These are phyloP conservation scores for Adineta ricciae DNA, from an alignment of 2,888 invertebrate genomes.

Conservation along the genomic window DNA sequence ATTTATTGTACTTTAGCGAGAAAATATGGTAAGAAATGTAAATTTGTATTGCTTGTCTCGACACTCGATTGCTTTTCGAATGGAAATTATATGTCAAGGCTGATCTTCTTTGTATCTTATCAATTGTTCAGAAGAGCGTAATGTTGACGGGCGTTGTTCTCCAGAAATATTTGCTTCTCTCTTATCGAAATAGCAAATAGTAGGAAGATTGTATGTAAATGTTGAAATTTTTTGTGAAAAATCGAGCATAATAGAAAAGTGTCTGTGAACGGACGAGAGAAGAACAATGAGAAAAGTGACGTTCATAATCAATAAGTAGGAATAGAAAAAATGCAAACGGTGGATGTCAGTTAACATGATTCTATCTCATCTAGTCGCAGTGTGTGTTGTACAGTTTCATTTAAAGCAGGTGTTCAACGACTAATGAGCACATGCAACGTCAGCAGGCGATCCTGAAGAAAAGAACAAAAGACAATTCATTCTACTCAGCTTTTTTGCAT, in stretches of 20 bases:
- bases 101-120: not conserved
- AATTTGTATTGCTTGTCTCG: not conserved
- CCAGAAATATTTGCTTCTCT: no score
- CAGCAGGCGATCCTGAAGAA: not conserved
- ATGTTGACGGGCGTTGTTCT: no score
- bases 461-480: not conserved
- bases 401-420: not conserved
- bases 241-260: not conserved
- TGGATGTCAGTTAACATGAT: not conserved
- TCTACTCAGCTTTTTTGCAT: not conserved
- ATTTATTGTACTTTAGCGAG: conserved; percentile 3
- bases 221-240: not conserved
- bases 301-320: not conserved
- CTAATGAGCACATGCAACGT: not conserved
- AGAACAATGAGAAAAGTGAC: not conserved
- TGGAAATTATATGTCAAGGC: conserved; percentile 10
- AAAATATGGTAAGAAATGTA: conserved; percentile 4
- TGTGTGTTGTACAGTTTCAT: not conserved
- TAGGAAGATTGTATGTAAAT: not conserved
- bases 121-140: not conserved
- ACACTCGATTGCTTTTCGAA: not conserved
- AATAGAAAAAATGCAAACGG: not conserved
- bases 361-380: not conserved
- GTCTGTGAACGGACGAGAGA: not conserved
- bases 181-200: not conserved